Base-by-base conservation (phyloP, 2,797 vertebrate species). In the Falco berigora region DNA sequence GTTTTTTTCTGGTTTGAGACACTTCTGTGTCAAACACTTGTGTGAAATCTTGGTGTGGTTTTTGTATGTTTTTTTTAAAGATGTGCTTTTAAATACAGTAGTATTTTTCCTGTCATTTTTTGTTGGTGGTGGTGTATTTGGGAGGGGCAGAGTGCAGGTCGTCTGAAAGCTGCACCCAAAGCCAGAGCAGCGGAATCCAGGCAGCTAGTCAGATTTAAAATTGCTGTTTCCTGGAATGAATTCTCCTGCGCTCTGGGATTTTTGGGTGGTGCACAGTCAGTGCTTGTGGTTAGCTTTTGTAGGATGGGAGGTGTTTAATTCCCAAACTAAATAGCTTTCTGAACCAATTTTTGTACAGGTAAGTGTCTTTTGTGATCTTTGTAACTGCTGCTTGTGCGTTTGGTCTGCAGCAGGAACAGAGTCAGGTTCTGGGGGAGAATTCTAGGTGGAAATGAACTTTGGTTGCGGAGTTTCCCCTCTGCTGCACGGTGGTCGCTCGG, bases 401-500 rank as follows among this genome's bases (percentile, higher is more conserved):
- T 40, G 14, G 10, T 32, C 20, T 82, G 38, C 32, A 73, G 24
- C 6, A 53, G 49, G 23, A 36, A 9, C 9, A 63, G 28, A 30
- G 55, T 16, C 9, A 32, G 62, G 27, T 73, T 50, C 63, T 2
- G 5, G 23, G 34, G 72, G 36, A 27, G 24, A 53, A n/a, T 50
- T 92, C 4, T 30, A 15, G 30, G 5, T 44, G 21, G 8, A 28
- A 55, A 71, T 9, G 19, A 28, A 19, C 14, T 38, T 38, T 30
- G 25, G 21, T 47, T 23, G 28, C 18, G 23, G 72, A 44, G 62
- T 21, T 38, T 7, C 47, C 36, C 8, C 25, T 44, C 10, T 64
- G 78, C 72, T 88, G 25, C 1, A 4, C 1, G 2, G n/a, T 1
- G 7, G 18, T n/a, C 8, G n/a, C 5, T 50, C 5, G 49, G 32